Evolutionary conservation across 2,113 vertebrate genomes (phyloP).

Genomic region (Microcebus griseorufus): DNA sequence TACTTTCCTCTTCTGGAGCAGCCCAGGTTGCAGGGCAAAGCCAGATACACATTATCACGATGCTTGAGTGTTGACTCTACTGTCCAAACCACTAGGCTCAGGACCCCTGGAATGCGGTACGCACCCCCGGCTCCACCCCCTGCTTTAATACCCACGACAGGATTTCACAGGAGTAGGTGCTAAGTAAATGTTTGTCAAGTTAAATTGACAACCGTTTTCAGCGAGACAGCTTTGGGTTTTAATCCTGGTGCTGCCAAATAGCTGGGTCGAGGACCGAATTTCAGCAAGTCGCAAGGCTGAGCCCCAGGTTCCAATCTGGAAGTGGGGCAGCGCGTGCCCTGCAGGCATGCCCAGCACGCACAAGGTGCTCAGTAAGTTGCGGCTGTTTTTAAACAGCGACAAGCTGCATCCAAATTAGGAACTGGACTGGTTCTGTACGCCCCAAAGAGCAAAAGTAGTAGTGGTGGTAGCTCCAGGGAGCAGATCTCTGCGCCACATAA

Average conservation of each 20-base stretch:
- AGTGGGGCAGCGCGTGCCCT: background rate
- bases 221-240: background rate
- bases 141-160: background rate
- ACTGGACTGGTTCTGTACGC: background rate
- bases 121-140: background rate
- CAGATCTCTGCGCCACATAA: background rate
- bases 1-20: background rate
- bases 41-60: background rate
- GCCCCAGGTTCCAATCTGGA: background rate
- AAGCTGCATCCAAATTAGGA: background rate
- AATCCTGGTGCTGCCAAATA: background rate
- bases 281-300: background rate
- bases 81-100: background rate
- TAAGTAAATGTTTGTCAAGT: background rate
- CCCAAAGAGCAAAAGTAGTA: too few species aligned
- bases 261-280: background rate
- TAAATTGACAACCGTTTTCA: background rate
- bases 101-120: background rate
- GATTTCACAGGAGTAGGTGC: background rate
- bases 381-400: background rate
- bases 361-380: background rate
- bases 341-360: background rate
- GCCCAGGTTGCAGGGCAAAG: background rate
- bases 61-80: background rate
- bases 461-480: background rate